Conservation (phyloP, 2,888 invertebrate genomes). For the Caenorhabditis panamensis region DNA sequence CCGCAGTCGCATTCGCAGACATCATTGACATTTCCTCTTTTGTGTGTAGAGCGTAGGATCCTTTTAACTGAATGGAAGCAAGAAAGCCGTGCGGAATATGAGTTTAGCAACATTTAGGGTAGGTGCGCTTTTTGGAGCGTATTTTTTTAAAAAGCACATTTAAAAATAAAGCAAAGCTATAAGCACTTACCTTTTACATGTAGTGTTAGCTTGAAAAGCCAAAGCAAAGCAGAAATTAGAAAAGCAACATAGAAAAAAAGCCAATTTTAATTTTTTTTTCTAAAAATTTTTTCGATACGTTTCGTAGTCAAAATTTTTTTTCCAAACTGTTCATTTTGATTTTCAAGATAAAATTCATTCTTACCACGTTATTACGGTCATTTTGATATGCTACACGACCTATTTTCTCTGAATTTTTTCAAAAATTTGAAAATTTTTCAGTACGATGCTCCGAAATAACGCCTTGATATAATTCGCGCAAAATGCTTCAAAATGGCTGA, state of each 20-base stretch:
- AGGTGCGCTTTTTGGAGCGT: neutral
- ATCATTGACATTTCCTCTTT: conserved; percentile 60
- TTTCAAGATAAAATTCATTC: too few species aligned
- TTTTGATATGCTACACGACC: too few species aligned
- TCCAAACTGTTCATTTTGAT: too few species aligned
- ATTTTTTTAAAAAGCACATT: neutral
- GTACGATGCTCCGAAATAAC: too few species aligned
- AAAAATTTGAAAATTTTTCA: too few species aligned
- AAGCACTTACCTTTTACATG: neutral
- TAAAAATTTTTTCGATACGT: too few species aligned
- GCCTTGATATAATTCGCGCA: too few species aligned
- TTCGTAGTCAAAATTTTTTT: too few species aligned
- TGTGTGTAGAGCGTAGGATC: conserved; percentile 52
- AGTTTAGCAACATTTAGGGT: neutral
- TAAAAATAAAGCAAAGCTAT: neutral
- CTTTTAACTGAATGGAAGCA: conserved; percentile 55
- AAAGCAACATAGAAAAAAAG: conserved; percentile 4
- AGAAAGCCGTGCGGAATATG: conserved; percentile 16
- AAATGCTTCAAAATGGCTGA: too few species aligned
- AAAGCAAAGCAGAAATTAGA: neutral
- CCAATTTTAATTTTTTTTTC: too few species aligned
- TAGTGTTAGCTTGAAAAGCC: neutral
- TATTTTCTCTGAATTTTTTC: too few species aligned
- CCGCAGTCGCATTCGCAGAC: conserved; percentile 35
- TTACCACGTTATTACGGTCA: too few species aligned